Evolutionary conservation across 2,888 invertebrate genomes (phyloP).

Genomic region (Bombyx huttoni): DNA sequence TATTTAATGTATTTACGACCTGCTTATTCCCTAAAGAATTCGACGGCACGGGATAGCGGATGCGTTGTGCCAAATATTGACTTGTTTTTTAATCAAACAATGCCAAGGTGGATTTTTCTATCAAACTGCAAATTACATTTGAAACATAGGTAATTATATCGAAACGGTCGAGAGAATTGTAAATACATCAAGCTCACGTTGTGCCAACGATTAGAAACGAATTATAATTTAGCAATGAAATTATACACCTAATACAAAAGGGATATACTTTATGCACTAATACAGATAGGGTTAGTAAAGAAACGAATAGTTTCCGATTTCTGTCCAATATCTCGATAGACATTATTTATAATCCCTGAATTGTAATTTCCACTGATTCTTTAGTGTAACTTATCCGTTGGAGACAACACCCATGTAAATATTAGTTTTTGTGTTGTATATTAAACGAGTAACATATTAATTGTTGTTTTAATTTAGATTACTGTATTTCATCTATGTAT

Average conservation of each 20-base stretch:
- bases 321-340: background rate
- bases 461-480: conserved; percentile 1
- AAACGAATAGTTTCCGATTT: too few species aligned
- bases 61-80: conserved; percentile 36
- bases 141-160: background rate
- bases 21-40: conserved; percentile 31
- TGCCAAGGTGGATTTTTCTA: background rate
- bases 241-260: too few species aligned
- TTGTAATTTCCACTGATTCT: conserved; percentile 13
- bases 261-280: too few species aligned
- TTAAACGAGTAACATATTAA: conserved; percentile 37
- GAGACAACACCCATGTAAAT: conserved; percentile 46
- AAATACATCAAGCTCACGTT: conserved; percentile 35
- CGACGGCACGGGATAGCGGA: conserved; percentile 47
- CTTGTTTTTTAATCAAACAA: conserved; percentile 9
- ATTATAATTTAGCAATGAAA: background rate
- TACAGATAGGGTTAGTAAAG: too few species aligned
- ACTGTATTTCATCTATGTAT: background rate
- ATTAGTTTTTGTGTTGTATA: conserved; percentile 49
- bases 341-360: conserved; percentile 2
- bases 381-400: conserved; percentile 19
- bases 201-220: conserved; percentile 30
- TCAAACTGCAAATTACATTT: conserved; percentile 1
- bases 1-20: conserved; percentile 29
- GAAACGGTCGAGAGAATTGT: conserved; percentile 24